Evolutionary conservation across 1,140 invertebrate species (phyloP).

Genomic region (Eurosta solidaginis): DNA sequence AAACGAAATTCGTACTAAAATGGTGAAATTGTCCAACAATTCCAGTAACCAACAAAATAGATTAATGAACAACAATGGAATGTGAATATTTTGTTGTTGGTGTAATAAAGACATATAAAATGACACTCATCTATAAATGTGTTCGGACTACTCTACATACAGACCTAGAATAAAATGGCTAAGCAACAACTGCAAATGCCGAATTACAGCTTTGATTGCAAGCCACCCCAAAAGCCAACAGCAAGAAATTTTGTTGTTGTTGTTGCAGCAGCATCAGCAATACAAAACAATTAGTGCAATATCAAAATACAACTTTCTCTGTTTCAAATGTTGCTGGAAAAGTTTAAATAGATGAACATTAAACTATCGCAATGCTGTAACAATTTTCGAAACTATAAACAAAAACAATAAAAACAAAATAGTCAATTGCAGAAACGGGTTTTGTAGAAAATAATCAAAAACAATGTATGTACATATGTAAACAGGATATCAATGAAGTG

Average conservation of each 20-base stretch:
- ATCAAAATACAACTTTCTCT: slow-evolving; percentile 5
- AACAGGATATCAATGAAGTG: too few species aligned
- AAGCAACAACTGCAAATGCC: neutral
- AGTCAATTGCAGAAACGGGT: neutral
- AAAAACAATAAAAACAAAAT: neutral
- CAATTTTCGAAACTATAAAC: neutral
- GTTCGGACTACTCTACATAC: too few species aligned
- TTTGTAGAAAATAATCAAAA: neutral
- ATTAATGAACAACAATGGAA: neutral
- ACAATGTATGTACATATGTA: too few species aligned
- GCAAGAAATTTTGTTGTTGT: too few species aligned
- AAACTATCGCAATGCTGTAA: neutral
- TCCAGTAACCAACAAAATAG: neutral
- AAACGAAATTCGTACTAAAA: too few species aligned
- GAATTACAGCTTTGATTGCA: neutral
- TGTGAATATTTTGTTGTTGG: neutral
- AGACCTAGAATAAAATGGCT: too few species aligned
- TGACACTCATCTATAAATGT: neutral
- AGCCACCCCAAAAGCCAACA: neutral
- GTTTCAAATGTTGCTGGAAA: neutral
- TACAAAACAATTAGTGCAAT: slow-evolving; percentile 12
- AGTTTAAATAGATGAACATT: neutral
- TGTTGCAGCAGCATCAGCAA: neutral
- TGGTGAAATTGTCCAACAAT: too few species aligned
- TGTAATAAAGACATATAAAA: neutral